Conservation (phyloP, 2,888 invertebrate genomes). For the Torymus texanus region DNA sequence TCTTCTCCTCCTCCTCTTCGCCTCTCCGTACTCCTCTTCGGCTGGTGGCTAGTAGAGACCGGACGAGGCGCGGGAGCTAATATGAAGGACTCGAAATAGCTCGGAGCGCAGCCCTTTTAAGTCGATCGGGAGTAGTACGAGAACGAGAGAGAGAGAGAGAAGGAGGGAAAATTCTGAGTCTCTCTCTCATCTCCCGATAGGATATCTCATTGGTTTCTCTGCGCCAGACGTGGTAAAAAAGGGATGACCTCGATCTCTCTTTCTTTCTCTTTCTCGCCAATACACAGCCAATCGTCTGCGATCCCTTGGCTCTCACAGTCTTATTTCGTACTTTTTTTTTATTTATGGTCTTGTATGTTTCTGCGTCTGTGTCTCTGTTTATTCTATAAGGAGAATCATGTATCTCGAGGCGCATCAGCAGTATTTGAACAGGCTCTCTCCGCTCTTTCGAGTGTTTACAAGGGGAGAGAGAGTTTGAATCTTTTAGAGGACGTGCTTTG, state of each 20-base stretch:
- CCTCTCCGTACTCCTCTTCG: not conserved
- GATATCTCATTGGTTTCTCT: constrained; percentile 56
- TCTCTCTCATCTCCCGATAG: constrained; percentile 44
- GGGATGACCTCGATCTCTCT: constrained; percentile 44
- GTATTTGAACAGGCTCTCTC: too few relatives aligned
- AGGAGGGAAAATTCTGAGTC: not conserved
- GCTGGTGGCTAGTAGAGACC: not conserved
- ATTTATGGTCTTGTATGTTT: too few relatives aligned
- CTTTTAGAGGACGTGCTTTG: constrained; percentile 10
- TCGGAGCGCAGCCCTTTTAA: constrained; percentile 19
- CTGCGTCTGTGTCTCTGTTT: too few relatives aligned
- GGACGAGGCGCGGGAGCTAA: constrained; percentile 38
- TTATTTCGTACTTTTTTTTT: constrained; percentile 1
- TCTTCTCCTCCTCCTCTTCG: not conserved
- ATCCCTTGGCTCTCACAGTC: not conserved
- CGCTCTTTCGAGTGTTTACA: too few relatives aligned
- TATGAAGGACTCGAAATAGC: constrained; percentile 43
- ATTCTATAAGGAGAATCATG: too few relatives aligned
- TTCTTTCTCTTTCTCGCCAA: not conserved
- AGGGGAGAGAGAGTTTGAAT: constrained; percentile 1
- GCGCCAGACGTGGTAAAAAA: constrained; percentile 55
- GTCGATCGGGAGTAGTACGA: constrained; percentile 28
- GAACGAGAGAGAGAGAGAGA: constrained; percentile 47
- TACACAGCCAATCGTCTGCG: constrained; percentile 8
- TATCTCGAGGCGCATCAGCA: too few relatives aligned